Base-by-base conservation (phyloP, 1,140 invertebrate genomes). In the Caenorhabditis inopinata region DNA sequence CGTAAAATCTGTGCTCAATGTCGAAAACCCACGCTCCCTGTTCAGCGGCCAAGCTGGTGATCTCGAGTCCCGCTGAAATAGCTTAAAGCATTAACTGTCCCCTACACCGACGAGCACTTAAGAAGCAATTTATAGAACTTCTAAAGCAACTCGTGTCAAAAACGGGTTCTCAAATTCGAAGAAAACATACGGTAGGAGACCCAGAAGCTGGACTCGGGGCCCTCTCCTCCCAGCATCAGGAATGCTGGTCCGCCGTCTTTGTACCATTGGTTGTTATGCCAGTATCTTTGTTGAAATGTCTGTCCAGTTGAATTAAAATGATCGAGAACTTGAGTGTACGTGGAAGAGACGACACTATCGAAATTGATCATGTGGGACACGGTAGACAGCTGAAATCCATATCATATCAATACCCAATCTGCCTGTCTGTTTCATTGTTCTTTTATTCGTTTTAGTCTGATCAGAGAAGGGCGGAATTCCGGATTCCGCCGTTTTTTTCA, bases 201-300 rank as follows among this genome's bases (percentile, higher is more conserved):
- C 82, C 82, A 83, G 5, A 29, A 32, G 4, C 75, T 29, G 16
- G 51, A 47, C 42, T 74, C 76, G 1, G 82, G 80, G 16, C 80
- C 82, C 47, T 83, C 82, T 62, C 82, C 82, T 23, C 82, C 82
- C 9, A 83, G 48, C 82, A 83, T 83, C 5, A 83, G 32, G 82
- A 83, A 83, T 3, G 58, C 47, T 32, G 82, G 82, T 47, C 82
- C 82, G 2, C 81, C 81, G 23, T 74, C 45, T 62, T 82, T 74
- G 46, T 81, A 82, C 42, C 48, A 82, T 12, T 80, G 42, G 45
- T 73, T 48, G 48, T 74, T 82, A 46, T 80, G 81, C 42, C 45
- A 82, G 12, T 82, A 82, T 25, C 68, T 74, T 62, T 82, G 81
- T 42, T 81, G 9, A 48, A 62, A 82, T n/a, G 78, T 80, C 42